Evolutionary conservation across 1,140 invertebrate species (phyloP).

Genomic region (Scaptomyza montana): DNA sequence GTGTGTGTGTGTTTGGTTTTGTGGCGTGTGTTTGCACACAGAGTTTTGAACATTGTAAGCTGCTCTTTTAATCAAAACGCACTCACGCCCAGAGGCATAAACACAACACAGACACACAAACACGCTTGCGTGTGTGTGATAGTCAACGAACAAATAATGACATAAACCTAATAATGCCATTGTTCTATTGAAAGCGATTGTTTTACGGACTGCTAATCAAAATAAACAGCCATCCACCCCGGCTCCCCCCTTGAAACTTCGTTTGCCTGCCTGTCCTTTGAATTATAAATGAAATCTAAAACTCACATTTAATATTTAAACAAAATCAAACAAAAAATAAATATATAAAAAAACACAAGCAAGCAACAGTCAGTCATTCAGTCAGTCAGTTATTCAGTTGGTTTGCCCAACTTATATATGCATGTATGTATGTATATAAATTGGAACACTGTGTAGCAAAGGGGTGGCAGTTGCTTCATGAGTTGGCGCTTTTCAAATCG

Average conservation of each 20-base stretch:
- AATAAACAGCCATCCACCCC: constrained; percentile 54
- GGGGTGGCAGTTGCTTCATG: constrained; percentile 33
- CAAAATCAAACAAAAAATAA: constrained; percentile 76
- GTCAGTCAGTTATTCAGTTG: constrained; percentile 38
- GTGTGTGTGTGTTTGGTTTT: constrained; percentile 6
- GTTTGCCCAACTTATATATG: constrained; percentile 8
- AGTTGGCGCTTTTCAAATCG: constrained; percentile 67
- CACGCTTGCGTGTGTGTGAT: constrained; percentile 17
- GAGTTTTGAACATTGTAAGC: constrained; percentile 53
- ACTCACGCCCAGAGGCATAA: constrained; percentile 12
- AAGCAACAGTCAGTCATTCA: constrained; percentile 48
- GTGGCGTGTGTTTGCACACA: constrained; percentile 12
- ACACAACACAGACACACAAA: not conserved
- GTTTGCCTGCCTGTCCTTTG: constrained; percentile 37
- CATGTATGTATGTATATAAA: constrained; percentile 47
- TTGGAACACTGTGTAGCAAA: constrained; percentile 21
- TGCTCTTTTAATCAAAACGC: constrained; percentile 67
- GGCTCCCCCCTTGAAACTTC: not conserved
- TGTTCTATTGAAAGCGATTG: constrained; percentile 71
- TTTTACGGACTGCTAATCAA: constrained; percentile 78
- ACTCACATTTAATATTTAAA: constrained; percentile 81
- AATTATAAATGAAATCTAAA: constrained; percentile 80
- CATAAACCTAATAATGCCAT: constrained; percentile 71
- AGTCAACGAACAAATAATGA: constrained; percentile 74
- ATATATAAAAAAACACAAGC: constrained; percentile 26